Percentiles rank a stretch among this genome's conserved stretches.
phyloP scores from a whole-genome alignment of 2,113 vertebrate genomes.

The Nanorana parkeri region DNA sequence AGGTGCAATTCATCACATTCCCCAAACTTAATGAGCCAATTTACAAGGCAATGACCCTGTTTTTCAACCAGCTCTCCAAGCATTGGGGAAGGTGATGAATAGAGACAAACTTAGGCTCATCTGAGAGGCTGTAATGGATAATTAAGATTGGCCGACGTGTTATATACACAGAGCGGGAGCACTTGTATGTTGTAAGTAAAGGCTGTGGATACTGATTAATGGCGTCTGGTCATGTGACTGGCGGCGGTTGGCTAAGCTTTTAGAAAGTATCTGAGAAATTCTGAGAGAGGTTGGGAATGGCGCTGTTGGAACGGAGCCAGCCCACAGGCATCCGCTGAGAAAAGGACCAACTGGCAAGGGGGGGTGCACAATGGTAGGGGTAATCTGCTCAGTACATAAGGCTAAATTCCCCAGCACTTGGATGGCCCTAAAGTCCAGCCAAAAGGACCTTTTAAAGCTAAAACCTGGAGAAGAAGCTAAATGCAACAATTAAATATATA shows the following conservation, averaged over 20 bases:
- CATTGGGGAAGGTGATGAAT: conserved; percentile 41
- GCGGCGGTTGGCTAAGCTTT: too few species aligned
- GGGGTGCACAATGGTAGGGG: too few species aligned
- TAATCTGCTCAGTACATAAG: too few species aligned
- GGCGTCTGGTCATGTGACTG: neutral
- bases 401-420: too few species aligned
- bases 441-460: too few species aligned
- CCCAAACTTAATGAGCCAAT: conserved; percentile 27
- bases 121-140: neutral
- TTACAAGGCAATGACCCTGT: conserved; percentile 42
- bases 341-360: too few species aligned
- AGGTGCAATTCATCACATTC: conserved; percentile 24
- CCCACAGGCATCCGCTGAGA: too few species aligned
- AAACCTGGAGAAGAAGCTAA: too few species aligned
- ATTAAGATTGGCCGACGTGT: conserved; percentile 6
- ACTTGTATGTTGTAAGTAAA: neutral
- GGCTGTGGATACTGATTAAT: neutral
- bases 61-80: conserved; percentile 33
- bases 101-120: conserved; percentile 25
- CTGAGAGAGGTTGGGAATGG: neutral
- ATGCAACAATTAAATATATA: too few species aligned
- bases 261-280: neutral
- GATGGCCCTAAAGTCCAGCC: too few species aligned
- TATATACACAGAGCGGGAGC: conserved; percentile 18
- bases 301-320: too few species aligned